Evolutionary conservation across 2,888 invertebrate species (phyloP), one percentile per base, ranked within the genome.

Genomic region (Oscheius myriophilus): DNA sequence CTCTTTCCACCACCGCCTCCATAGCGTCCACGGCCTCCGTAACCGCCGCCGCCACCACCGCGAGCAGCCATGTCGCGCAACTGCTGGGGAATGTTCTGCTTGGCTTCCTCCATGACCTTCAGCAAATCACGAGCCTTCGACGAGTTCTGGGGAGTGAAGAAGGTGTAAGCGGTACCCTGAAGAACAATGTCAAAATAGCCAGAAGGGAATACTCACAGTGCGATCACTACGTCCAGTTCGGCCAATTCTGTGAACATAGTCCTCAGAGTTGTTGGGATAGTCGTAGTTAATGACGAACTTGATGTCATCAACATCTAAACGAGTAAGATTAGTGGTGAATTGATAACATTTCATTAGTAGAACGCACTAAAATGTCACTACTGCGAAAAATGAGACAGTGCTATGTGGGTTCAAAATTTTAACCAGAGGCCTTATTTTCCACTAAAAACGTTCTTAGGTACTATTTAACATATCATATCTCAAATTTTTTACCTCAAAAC

Each of bases 211-310:
- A 21, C 14, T 11, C 53, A 83, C 83, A 94, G 93, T 92, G 86
- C 94, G 93, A 86, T 94, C 93, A 83, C 94, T 93, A 78, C 96
- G 92, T 11, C 95, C 95, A 23, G 95, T 95, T 80, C 95, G 91
- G 41, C 96, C 95, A 88, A 97, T 97, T 81, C 96, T 91, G 88
- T 97, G 96, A 73, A 97, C 95, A 87, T 97, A 97, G 88, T 97
- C 96, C 88, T 97, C 97, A 16, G 95, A 94, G 67, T 94, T 94
- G 87, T 94, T 94, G 0, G 97, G 96, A 88, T 95, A 97, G 89
- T 97, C 97, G 87, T 92, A 96, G 88, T 97, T 97, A 82, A 97
- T 94, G 45, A 97, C 96, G 89, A 92, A 95, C 88, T 96, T 96
- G 65, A 97, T 93, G 88, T 97, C 96, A 87, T 96, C 95, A 39